Base-by-base conservation (phyloP, 2,797 vertebrate genomes). In the Silurus aristotelis region DNA sequence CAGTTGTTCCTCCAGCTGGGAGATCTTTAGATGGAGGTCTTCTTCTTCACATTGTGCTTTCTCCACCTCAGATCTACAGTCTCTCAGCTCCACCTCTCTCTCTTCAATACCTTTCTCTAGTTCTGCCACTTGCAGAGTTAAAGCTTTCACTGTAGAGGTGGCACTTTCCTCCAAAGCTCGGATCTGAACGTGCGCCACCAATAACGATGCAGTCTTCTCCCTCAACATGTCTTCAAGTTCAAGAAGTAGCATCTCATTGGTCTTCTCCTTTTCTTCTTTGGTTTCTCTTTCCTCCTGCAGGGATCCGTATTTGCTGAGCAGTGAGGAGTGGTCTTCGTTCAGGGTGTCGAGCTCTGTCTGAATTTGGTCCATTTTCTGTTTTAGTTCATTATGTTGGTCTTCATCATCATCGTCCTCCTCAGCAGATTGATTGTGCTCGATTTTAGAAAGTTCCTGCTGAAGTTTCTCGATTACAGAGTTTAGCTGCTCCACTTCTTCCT, bases 381-480 rank as follows among this genome's bases (percentile, higher is more conserved):
- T 96, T 5, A 95, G 93, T 89, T 90, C 89, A 0, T 89, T 90
- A 2, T 64, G 89, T 58, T 89, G 90, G 0, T 90, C 91, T 9
- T 91, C 89, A 5, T 90, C 63, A 27, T 87, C 90, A 79, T 95
- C 96, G 46, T 95, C 94, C 22, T 95, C 93, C 89, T 92, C 94
- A 22, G 92, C 87, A 31, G 79, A 91, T 71, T 84, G 92, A 58
- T 96, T 96, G 85, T 94, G 95, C 84, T 95, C 96, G 48, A 97
- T 98, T 88, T 94, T 94, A 77, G 95, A 90, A 86, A 99, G 93
- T 79, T 99, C 98, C 87, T 97, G 96, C 89, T 99, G 98, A 80
- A 99, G 96, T 86, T 95, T 97, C 70, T 98, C 98, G 80, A 99
- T 99, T 55, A 99, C 97, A 25, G 96, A 96, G 89, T 97, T 96